A percentile compares a stretch with the other conserved stretches of the same genome.
Evolutionary conservation across 2,113 vertebrate species (phyloP).

Genomic region (Picathartes gymnocephalus): DNA sequence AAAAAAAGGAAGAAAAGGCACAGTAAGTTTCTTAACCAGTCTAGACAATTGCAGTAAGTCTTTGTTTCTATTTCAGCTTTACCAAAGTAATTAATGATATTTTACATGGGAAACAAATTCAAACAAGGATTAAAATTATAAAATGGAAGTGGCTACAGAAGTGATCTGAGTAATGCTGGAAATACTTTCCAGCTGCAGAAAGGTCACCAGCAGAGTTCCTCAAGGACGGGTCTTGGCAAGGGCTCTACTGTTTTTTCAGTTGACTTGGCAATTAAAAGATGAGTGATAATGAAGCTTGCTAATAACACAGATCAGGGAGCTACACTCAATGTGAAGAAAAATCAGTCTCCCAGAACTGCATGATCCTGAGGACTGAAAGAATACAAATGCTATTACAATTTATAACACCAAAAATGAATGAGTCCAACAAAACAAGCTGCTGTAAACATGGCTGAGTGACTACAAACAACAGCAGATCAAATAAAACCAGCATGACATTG

Average conservation of each 20-base stretch:
- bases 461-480: not conserved
- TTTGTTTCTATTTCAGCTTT: not conserved
- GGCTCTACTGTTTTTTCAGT: not conserved
- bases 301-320: not conserved
- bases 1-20: not conserved
- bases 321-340: not conserved
- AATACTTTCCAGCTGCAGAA: conserved; percentile 20
- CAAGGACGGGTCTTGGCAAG: not conserved
- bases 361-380: not conserved
- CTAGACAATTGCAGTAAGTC: not conserved
- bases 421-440: not conserved
- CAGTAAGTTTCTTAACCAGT: not conserved
- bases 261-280: conserved; percentile 12
- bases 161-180: not conserved
- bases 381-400: not conserved
- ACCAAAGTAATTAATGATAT: not conserved
- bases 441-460: not conserved
- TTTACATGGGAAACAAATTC: not conserved
- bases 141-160: not conserved
- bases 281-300: conserved; percentile 7
- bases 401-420: not conserved
- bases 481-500: not conserved
- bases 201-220: not conserved
- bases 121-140: not conserved
- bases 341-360: not conserved